phyloP scores from a whole-genome alignment of 1,140 invertebrate genomes.

The silkworm (Bombyx mori) region DNA sequence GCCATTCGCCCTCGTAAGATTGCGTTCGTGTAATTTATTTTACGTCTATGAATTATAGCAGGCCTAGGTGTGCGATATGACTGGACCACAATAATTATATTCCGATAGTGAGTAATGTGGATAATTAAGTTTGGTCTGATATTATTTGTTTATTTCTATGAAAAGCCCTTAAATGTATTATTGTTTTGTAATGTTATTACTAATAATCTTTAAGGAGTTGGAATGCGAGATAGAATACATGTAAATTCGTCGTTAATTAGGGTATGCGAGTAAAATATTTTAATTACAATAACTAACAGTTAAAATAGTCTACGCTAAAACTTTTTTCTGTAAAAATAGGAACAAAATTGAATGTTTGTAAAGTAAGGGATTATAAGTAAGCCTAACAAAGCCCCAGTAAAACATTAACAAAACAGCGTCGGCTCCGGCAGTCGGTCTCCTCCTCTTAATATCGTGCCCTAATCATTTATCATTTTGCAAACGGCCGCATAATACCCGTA shows the following conservation, averaged over 20 bases:
- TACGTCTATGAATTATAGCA: slow-evolving; percentile 31
- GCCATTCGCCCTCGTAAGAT: slow-evolving; percentile 38
- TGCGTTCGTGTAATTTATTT: slow-evolving; percentile 41
- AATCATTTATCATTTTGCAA: slow-evolving; percentile 60
- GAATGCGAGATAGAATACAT: too few relatives aligned
- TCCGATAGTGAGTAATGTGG: too few relatives aligned
- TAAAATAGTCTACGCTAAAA: neutral
- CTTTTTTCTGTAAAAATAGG: neutral
- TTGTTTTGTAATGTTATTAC: too few relatives aligned
- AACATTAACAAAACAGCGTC: slow-evolving; percentile 44
- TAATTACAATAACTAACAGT: too few relatives aligned
- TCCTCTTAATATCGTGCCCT: slow-evolving; percentile 21
- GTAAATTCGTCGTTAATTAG: too few relatives aligned
- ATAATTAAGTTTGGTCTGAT: too few relatives aligned
- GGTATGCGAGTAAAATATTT: too few relatives aligned
- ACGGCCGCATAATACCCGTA: slow-evolving; percentile 62
- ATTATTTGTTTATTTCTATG: too few relatives aligned
- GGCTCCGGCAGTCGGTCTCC: slow-evolving; percentile 21
- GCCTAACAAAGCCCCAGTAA: slow-evolving; percentile 38
- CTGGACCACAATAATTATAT: slow-evolving; percentile 16
- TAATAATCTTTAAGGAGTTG: too few relatives aligned
- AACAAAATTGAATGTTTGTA: too few relatives aligned
- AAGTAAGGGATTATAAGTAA: slow-evolving; percentile 12
- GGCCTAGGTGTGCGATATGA: slow-evolving; percentile 19
- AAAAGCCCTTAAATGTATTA: too few relatives aligned